Percentiles rank a stretch among this genome's conserved stretches.
phyloP scores from a whole-genome alignment of 2,113 vertebrate species.

The Aspiorhynchus laticeps region DNA sequence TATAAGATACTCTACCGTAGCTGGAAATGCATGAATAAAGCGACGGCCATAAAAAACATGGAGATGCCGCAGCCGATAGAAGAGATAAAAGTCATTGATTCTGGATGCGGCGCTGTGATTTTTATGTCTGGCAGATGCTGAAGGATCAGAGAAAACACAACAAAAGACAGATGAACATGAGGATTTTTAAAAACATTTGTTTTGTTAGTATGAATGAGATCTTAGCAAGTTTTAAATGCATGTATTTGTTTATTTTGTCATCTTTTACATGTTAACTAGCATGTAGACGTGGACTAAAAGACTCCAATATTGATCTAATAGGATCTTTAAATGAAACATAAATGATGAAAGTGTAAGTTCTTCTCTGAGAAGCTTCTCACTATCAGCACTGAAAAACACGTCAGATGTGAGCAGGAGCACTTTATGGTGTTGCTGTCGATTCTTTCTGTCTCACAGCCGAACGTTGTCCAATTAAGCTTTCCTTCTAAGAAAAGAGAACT shows the following conservation, averaged over 20 bases:
- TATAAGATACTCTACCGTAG: conserved; percentile 53
- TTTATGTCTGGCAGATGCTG: conserved; percentile 15
- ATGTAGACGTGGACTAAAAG: background rate
- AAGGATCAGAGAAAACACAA: conserved; percentile 1
- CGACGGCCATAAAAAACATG: conserved; percentile 58
- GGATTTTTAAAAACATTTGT: too few species aligned
- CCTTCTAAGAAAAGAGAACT: background rate
- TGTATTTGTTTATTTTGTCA: background rate
- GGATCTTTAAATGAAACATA: background rate
- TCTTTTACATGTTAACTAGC: background rate
- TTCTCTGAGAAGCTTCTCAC: conserved; percentile 49
- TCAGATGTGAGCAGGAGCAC: conserved; percentile 63
- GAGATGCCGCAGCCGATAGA: conserved; percentile 66
- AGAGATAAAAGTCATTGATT: conserved; percentile 61
- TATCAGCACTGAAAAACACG: conserved; percentile 69
- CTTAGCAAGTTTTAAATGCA: conserved; percentile 64
- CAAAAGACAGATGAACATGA: background rate
- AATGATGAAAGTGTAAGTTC: too few species aligned
- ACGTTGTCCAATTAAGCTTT: background rate
- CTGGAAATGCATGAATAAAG: conserved; percentile 62
- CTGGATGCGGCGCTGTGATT: conserved; percentile 21
- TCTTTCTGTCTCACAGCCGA: background rate
- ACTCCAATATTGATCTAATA: background rate
- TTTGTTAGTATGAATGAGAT: too few species aligned
- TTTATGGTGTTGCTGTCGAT: conserved; percentile 29